Percentiles rank a stretch among this genome's conserved stretches.
These are phyloP conservation scores for Nyctereutes procyonoides DNA, from an alignment of 2,113 vertebrate genomes.

Conservation along the genomic window DNA sequence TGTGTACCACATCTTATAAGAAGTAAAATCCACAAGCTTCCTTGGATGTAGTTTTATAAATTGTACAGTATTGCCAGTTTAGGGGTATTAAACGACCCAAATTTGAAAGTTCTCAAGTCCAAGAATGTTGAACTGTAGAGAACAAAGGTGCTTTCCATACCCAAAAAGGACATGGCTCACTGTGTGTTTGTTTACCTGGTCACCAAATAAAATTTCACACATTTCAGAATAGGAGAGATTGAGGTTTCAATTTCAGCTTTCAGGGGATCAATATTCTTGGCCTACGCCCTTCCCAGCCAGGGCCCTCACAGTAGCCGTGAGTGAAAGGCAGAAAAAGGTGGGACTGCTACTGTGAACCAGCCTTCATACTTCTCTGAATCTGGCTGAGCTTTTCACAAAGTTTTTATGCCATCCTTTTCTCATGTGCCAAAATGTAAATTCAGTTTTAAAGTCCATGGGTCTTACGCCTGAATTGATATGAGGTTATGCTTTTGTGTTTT, in stretches of 20 bases:
- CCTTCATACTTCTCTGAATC: background rate
- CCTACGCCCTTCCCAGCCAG: background rate
- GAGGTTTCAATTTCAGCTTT: slow-evolving; percentile 42
- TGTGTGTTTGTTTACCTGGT: background rate
- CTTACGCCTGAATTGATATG: background rate
- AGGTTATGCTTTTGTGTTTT: background rate
- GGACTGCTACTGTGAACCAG: background rate
- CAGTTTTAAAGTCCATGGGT: background rate
- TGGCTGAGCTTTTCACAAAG: background rate
- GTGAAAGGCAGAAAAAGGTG: background rate
- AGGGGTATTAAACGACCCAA: background rate
- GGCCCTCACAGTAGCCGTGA: no score
- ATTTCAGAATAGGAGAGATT: background rate
- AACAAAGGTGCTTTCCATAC: background rate
- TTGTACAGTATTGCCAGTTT: background rate
- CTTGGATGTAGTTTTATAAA: background rate
- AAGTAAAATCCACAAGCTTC: slow-evolving; percentile 18
- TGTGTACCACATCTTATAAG: background rate
- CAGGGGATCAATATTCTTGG: background rate
- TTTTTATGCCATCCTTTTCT: background rate
- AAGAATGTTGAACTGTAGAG: background rate
- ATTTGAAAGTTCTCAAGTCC: slow-evolving; percentile 3
- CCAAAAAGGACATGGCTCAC: background rate
- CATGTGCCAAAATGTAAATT: background rate
- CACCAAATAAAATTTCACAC: background rate